These are phyloP conservation scores for Lepidochrysops patricia DNA, from an alignment of 2,888 invertebrate genomes.

Conservation along the genomic window DNA sequence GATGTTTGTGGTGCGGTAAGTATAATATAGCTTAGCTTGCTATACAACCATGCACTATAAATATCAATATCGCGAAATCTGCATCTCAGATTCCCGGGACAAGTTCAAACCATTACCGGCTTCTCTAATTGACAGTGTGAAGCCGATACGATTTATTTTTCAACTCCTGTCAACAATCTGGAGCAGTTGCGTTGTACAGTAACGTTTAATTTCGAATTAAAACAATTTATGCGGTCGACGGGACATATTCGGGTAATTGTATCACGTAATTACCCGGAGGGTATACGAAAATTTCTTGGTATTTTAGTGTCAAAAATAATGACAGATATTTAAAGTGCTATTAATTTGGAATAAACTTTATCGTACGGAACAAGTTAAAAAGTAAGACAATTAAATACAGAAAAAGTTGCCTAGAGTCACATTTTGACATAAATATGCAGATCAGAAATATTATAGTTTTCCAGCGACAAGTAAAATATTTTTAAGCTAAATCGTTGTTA, in stretches of 20 bases:
- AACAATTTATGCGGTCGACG: constrained; percentile 2
- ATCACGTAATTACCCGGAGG: neutral
- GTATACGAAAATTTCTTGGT: neutral
- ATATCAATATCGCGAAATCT: constrained; percentile 51
- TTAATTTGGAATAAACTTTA: too few relatives aligned
- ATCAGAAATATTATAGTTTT: too few relatives aligned
- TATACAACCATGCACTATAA: constrained; percentile 30
- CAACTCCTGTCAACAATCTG: constrained; percentile 34
- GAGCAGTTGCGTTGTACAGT: neutral
- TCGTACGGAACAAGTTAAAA: too few relatives aligned
- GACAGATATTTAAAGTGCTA: neutral
- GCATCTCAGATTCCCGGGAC: constrained; percentile 43
- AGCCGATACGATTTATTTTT: constrained; percentile 45
- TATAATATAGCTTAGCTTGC: constrained; percentile 17
- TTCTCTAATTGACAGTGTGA: constrained; percentile 52
- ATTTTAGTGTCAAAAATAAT: neutral
- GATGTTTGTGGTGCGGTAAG: too few relatives aligned
- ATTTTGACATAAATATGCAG: too few relatives aligned
- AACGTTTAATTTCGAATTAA: constrained; percentile 2
- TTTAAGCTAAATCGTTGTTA: too few relatives aligned
- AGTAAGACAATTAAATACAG: too few relatives aligned
- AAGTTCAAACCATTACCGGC: constrained; percentile 38
- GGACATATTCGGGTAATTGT: neutral
- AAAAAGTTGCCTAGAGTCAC: too few relatives aligned
- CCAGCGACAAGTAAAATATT: too few relatives aligned